A percentile compares a stretch with the other conserved stretches of the same genome.
Evolutionary conservation across 1,140 invertebrate species (phyloP).

Genomic region (Spodoptera litura): DNA sequence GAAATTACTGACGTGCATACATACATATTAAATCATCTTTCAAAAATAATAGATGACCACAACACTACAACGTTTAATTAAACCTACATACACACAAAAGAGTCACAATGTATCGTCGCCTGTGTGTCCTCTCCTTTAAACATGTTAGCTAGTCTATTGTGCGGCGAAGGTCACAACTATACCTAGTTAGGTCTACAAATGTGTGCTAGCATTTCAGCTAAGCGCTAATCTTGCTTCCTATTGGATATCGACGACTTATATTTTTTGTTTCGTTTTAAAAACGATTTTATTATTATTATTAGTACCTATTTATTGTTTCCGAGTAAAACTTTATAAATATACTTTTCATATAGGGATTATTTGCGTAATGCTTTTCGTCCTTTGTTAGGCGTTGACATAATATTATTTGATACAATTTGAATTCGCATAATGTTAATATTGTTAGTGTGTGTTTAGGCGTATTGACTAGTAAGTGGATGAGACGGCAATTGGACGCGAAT

Average conservation of each 20-base stretch:
- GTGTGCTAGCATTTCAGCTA: conserved; percentile 25
- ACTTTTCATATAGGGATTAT: too few species aligned
- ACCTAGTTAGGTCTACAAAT: conserved; percentile 50
- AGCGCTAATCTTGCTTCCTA: conserved; percentile 32
- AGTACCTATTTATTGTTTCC: background rate
- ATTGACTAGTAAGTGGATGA: too few species aligned
- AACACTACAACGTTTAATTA: background rate
- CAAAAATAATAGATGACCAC: too few species aligned
- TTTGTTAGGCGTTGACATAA: too few species aligned
- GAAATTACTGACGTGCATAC: too few species aligned
- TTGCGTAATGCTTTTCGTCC: too few species aligned
- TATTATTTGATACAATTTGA: too few species aligned
- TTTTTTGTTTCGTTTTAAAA: background rate
- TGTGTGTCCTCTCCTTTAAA: conserved; percentile 69
- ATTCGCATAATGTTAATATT: too few species aligned
- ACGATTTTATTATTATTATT: background rate
- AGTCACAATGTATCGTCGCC: conserved; percentile 23
- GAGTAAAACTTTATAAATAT: too few species aligned
- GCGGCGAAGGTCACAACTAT: conserved; percentile 69
- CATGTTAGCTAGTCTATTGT: conserved; percentile 71
- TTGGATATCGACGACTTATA: conserved; percentile 3
- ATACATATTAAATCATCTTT: too few species aligned
- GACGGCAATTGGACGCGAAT: too few species aligned
- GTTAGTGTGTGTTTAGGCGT: too few species aligned
- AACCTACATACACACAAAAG: conserved; percentile 23